phyloP scores from a whole-genome alignment of 2,888 invertebrate species.

The Syrista parreyssii region DNA sequence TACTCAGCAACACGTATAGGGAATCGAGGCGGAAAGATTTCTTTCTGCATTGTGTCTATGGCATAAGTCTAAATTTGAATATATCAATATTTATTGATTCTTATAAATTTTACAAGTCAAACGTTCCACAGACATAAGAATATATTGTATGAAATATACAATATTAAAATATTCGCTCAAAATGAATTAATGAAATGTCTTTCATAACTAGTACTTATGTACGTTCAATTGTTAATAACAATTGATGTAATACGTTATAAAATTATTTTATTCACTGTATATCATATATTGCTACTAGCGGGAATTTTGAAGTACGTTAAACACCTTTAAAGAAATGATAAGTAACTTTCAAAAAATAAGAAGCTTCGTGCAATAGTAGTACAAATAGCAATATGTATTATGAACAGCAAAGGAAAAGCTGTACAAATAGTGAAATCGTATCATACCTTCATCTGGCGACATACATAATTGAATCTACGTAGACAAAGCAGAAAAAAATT shows the following conservation, averaged over 20 bases:
- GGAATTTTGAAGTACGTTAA: background rate
- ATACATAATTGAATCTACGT: background rate
- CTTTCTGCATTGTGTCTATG: background rate
- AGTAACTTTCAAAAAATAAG: background rate
- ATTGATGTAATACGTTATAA: background rate
- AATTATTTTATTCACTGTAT: background rate
- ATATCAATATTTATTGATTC: background rate
- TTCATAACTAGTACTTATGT: background rate
- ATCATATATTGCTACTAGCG: background rate
- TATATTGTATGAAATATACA: background rate
- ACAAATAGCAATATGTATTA: too few species aligned
- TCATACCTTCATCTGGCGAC: background rate
- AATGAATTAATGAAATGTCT: background rate
- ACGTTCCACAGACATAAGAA: background rate
- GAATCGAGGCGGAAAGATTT: background rate
- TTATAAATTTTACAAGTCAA: background rate
- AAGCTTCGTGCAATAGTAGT: too few species aligned
- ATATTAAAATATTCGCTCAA: background rate
- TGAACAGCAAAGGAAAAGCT: background rate
- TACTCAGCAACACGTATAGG: background rate
- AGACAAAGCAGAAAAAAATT: background rate
- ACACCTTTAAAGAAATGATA: background rate
- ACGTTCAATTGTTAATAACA: background rate
- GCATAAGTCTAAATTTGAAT: background rate
- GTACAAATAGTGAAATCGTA: background rate